Base-by-base conservation (phyloP, 2,888 invertebrate genomes). In the Lycia hirtaria region DNA sequence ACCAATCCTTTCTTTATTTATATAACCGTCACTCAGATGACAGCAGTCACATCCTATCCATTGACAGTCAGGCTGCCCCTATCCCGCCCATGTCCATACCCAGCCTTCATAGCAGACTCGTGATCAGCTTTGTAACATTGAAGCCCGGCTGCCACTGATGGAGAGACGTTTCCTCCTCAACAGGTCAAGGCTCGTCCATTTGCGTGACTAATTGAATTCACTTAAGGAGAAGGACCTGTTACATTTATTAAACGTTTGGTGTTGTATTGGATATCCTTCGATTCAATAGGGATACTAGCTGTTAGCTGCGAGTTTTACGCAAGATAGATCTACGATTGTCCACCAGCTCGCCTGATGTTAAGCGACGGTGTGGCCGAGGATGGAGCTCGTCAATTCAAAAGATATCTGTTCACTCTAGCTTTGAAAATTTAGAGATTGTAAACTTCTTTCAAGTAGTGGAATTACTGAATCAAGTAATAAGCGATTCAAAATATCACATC, bases 141-240 rank as follows among this genome's bases (percentile, higher is more conserved):
- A 55, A 55, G 40, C 30, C 43, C 47, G 20, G 48, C 57, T 49
- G 52, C 43, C 52, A 37, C n/a, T 7, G 22, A 14, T 38, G 59
- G 69, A 75, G 44, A 69, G 80, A 79, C 81, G 65, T 81, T 79
- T 81, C 83, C 83, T 78, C 62, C 60, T 75, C 72, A 72, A 50
- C 56, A 52, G 53, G 55, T 28, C 57, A 52, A 40, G 54, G 64
- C 47, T 55, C 43, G 37, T 38, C 6, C 15, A 17, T 6, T 26
- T 26, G 15, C 26, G 41, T 20, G 32, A 33, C 33, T 67, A 69
- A 79, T 80, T 80, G 75, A 76, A 78, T 80, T 66, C 66, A 67
- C 68, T 74, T 76, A 69, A 69, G 73, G 68, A 57, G 40, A 48
- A 38, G n/a, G 22, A 28, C 49, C 52, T 44, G 56, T 56, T 52